Conservation (phyloP, 2,797 vertebrate genomes). For the Cossypha heuglini region DNA sequence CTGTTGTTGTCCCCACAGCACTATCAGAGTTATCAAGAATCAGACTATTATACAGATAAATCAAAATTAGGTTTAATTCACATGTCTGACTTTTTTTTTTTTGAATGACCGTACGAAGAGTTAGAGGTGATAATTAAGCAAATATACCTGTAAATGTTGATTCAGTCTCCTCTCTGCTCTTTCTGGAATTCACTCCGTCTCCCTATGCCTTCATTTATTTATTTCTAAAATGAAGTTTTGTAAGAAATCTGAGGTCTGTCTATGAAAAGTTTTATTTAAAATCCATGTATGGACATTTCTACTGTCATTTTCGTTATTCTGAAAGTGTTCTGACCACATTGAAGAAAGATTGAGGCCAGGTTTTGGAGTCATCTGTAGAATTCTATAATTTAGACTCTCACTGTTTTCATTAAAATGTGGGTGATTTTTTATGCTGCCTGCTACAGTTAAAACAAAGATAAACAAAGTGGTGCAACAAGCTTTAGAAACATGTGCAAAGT, state of each 20-base stretch:
- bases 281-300: not conserved
- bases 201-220: not conserved
- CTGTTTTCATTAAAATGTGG: not conserved
- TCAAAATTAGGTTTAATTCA: not conserved
- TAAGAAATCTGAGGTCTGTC: not conserved
- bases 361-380: not conserved
- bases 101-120: not conserved
- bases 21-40: not conserved
- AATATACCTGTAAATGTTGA: not conserved
- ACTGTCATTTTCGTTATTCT: not conserved
- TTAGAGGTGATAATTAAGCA: not conserved
- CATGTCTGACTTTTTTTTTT: not conserved
- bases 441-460: not conserved
- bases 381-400: not conserved
- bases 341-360: not conserved
- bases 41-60: not conserved
- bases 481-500: not conserved
- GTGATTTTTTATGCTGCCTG: not conserved
- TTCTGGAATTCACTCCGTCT: not conserved
- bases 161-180: not conserved
- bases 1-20: not conserved
- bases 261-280: not conserved
- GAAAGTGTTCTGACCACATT: rapidly evolving
- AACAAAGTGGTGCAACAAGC: not conserved
- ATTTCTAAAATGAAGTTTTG: not conserved